Base-by-base conservation (phyloP, 2,797 vertebrate genomes). In the Linurgus olivaceus region DNA sequence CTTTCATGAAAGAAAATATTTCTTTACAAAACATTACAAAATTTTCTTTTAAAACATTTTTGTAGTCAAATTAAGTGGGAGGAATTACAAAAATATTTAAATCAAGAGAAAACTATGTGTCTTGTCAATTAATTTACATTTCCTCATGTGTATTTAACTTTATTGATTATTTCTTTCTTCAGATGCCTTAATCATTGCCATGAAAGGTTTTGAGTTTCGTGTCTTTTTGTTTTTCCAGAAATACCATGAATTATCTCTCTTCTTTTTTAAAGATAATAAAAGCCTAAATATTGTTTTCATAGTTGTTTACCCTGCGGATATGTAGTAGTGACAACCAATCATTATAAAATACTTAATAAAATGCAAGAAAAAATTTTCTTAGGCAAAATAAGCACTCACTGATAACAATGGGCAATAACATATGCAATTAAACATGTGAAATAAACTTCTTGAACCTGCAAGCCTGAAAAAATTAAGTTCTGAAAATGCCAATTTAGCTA, bases 351-450 rank as follows among this genome's bases (percentile, higher is more conserved):
- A 55, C 48, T 79, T 88, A 87, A 80, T 0, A 3, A 92, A 87
- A 86, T 38, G 10, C 47, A 65, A 52, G 24, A 38, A 86, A 91
- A 76, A 28, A 5, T 0, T 33, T 92, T 74, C 33, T 52, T 52
- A 52, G 62, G 37, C 50, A 88, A 88, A 88, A 65, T 19, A 87
- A 12, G 50, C 66, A 77, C 37, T 94, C 58, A 35, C 35, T 52
- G 54, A 86, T 81, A 81, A 88, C 42, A 80, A 86, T 74, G 59
- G n/a, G 37, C 86, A 86, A 91, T 90, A 90, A 70, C 44, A 62
- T 74, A 86, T 94, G 62, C 70, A 88, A 95, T 97, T 94, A 97
- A 94, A 93, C 85, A 91, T 68, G 62, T 80, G 65, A 94, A 95
- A 94, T 78, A 95, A 94, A 96, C 55, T 90, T 90, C 68, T 89